Conservation (phyloP, 2,888 invertebrate genomes). For the Acrobasis suavella region DNA sequence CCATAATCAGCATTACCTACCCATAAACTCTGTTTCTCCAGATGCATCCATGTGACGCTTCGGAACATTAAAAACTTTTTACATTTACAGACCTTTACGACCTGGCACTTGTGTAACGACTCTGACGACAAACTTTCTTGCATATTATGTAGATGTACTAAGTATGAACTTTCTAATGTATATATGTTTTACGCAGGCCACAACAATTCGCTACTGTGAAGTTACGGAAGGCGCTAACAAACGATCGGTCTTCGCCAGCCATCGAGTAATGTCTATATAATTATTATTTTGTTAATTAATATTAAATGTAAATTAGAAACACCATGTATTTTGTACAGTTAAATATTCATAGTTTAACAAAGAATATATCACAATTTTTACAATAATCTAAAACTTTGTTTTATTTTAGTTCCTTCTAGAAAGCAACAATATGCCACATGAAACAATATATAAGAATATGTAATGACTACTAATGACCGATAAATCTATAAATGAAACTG, state of each 20-base stretch:
- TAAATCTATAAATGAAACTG: too few species aligned
- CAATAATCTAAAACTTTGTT: slow-evolving; percentile 61
- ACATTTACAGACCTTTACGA: too few species aligned
- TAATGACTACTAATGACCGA: too few species aligned
- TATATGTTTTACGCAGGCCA: slow-evolving; percentile 83
- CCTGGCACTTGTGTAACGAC: too few species aligned
- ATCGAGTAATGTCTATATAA: slow-evolving; percentile 77
- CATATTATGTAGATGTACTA: too few species aligned
- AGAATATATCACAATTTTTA: slow-evolving; percentile 82
- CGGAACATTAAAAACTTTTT: too few species aligned
- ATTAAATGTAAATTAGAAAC: slow-evolving; percentile 79
- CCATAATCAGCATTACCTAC: too few species aligned
- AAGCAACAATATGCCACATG: too few species aligned
- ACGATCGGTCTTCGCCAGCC: slow-evolving; percentile 92
- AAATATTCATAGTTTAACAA: slow-evolving; percentile 82
- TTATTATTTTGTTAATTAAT: slow-evolving; percentile 76
- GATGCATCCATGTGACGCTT: too few species aligned
- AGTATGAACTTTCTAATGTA: slow-evolving; percentile 21
- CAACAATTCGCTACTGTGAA: slow-evolving; percentile 95
- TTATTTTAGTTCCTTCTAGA: slow-evolving; percentile 37
- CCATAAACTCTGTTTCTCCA: too few species aligned
- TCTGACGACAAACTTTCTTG: too few species aligned
- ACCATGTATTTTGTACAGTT: slow-evolving; percentile 82
- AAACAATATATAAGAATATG: too few species aligned
- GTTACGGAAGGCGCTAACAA: slow-evolving; percentile 92